Base-by-base conservation (phyloP, 1,140 invertebrate species). In the Liolophura sinensis region DNA sequence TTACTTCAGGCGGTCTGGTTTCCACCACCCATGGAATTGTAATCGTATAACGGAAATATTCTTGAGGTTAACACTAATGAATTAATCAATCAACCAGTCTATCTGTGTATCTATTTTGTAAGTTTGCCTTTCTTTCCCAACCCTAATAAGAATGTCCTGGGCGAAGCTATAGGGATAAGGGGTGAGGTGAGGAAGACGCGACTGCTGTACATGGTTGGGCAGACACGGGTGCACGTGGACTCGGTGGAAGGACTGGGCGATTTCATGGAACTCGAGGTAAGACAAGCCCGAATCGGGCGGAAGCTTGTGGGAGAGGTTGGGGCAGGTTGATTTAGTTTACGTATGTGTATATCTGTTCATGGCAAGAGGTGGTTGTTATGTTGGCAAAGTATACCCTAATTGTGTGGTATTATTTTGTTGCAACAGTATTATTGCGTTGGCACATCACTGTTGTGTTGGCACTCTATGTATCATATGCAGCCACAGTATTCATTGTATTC, bases 261-360 rank as follows among this genome's bases (percentile, higher is more conserved):
- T 79, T 97, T 92, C 78, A 90, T 96, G 86, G 95, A 97, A 85
- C 85, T 97, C 50, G 95, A 97, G 87, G 94, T 96, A 73, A 63
- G 20, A 18, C 14, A 47, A 15, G 14, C 14, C n/a, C 27, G 27
- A 58, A 31, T 24, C 15, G 9, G 55, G 14, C 24, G 55, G 24
- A 24, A 24, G 14, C n/a, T 50, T 50, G 49, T 66, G 20, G 51
- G n/a, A 47, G 12, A 55, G 50, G 9, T 50, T 50, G 14, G 25
- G 27, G 9, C 16, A 18, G 51, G 3, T 63, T 54, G n/a, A 54
- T 58, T 27, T 24, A 7, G 22, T 18, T 15, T n/a, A 3, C 5
- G 31, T 40, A 40, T 27, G 22, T 24, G 15, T 1, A 58, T 24
- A 24, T 58, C 18, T n/a, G 9, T 58, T 6, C 56, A 22, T 7